Evolutionary conservation across 2,888 invertebrate species (phyloP).

Genomic region (Scaptomyza cyrtandrae): DNA sequence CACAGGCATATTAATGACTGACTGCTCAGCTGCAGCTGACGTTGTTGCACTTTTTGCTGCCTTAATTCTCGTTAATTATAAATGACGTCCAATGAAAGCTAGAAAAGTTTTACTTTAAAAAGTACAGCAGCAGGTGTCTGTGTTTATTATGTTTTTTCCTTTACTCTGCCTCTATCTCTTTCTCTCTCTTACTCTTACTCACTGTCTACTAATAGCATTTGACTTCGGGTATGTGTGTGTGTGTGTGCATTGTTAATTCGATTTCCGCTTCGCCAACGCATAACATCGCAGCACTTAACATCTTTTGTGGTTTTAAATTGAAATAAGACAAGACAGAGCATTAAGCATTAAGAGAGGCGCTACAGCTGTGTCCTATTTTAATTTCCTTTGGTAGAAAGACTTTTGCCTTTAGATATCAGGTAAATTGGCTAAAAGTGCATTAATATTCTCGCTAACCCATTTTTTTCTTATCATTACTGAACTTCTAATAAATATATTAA

Average conservation of each 20-base stretch:
- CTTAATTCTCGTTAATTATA: conserved; percentile 47
- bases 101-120: conserved; percentile 58
- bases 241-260: conserved; percentile 53
- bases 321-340: conserved; percentile 54
- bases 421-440: too few relatives aligned
- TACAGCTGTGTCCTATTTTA: not conserved
- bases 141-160: conserved; percentile 10
- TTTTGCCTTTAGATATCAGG: too few relatives aligned
- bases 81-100: conserved; percentile 52
- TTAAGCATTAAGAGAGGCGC: conserved; percentile 3
- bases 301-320: conserved; percentile 60
- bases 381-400: too few relatives aligned
- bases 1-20: not conserved
- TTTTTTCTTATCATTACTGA: too few relatives aligned
- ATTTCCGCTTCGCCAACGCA: conserved; percentile 50
- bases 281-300: conserved; percentile 31
- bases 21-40: conserved; percentile 4
- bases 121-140: conserved; percentile 27
- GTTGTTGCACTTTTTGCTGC: conserved; percentile 41
- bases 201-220: conserved; percentile 45
- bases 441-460: too few relatives aligned
- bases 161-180: not conserved
- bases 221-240: conserved; percentile 40
- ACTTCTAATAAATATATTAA: too few relatives aligned
- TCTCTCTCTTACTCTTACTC: not conserved